Evolutionary conservation across 2,888 invertebrate species (phyloP).

Genomic region (Eilema sororculum): DNA sequence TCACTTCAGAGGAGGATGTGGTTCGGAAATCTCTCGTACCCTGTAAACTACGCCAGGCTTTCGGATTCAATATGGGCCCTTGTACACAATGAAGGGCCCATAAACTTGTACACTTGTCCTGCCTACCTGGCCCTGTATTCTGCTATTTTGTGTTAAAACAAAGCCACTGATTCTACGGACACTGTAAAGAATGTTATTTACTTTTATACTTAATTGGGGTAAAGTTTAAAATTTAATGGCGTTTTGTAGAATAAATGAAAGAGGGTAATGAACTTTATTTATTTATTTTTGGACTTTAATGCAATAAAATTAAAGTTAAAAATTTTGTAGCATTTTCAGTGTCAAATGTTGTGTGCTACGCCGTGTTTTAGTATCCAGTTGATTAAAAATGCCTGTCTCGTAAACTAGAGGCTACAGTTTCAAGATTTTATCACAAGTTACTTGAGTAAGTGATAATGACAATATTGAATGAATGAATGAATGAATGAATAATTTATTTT

Average conservation of each 20-base stretch:
- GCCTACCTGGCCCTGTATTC: constrained; percentile 42
- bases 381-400: constrained; percentile 22
- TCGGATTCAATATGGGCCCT: constrained; percentile 56
- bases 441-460: not conserved
- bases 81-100: constrained; percentile 62
- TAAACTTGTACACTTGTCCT: constrained; percentile 65
- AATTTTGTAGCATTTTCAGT: too few species aligned
- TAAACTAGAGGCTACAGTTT: not conserved
- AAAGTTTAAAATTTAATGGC: too few species aligned
- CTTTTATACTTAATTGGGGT: too few species aligned
- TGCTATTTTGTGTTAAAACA: too few species aligned
- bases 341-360: constrained; percentile 39
- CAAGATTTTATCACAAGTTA: not conserved
- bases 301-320: too few species aligned
- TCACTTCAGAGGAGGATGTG: constrained; percentile 49
- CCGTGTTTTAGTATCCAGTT: constrained; percentile 38
- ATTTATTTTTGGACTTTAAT: too few species aligned
- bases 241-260: too few species aligned
- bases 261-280: too few species aligned
- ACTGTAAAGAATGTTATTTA: too few species aligned
- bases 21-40: constrained; percentile 52
- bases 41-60: constrained; percentile 59
- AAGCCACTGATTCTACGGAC: too few species aligned
- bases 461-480: too few species aligned
- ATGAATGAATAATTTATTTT: too few species aligned